These are phyloP conservation scores for Mimachlamys varia DNA, from an alignment of 2,888 invertebrate species.

Conservation along the genomic window DNA sequence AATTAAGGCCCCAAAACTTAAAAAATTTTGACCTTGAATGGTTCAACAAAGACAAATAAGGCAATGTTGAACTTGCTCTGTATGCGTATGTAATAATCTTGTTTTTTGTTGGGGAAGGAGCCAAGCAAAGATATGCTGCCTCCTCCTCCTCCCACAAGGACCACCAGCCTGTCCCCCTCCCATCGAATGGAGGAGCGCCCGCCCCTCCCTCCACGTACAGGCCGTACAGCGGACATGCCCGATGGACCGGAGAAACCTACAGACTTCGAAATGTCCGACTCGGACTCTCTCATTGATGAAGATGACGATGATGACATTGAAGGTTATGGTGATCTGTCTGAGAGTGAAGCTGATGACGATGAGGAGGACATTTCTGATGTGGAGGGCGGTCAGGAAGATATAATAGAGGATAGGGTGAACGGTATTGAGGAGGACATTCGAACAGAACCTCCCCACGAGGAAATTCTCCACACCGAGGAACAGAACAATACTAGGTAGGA, in stretches of 20 bases:
- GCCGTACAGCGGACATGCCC: conserved; percentile 41
- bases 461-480: neutral
- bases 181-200: conserved; percentile 47
- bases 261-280: neutral
- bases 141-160: conserved; percentile 62
- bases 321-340: conserved; percentile 28
- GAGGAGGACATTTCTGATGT: conserved; percentile 13
- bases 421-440: conserved; percentile 20
- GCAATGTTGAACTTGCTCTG: too few species aligned
- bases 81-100: neutral
- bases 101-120: neutral
- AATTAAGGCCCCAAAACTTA: too few species aligned
- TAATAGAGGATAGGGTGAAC: too few species aligned
- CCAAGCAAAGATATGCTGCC: conserved; percentile 53
- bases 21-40: too few species aligned
- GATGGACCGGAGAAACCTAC: conserved; percentile 38
- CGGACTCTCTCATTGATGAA: neutral
- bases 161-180: conserved; percentile 56
- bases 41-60: too few species aligned
- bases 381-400: neutral
- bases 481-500: conserved; percentile 29
- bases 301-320: conserved; percentile 31
- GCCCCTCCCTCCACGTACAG: conserved; percentile 56
- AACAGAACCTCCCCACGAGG: conserved; percentile 35
- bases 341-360: conserved; percentile 40